Evolutionary conservation across 2,113 vertebrate species (phyloP).

Genomic region (Epinephelus moara): DNA sequence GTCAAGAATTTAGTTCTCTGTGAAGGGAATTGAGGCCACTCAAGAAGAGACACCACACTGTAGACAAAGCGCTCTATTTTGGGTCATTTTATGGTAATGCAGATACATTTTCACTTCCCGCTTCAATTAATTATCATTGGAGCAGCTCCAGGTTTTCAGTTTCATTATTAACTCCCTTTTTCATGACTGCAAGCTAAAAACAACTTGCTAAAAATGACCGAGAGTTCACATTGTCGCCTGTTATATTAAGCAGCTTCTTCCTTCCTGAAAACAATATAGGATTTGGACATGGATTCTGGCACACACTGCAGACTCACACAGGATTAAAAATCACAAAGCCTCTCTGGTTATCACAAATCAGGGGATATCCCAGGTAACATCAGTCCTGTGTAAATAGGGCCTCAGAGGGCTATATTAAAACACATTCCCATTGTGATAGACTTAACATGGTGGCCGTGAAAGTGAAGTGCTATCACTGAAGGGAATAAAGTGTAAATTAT

Average conservation of each 20-base stretch:
- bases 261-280: not conserved
- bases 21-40: constrained; percentile 43
- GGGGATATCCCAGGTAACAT: not conserved
- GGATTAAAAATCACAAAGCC: not conserved
- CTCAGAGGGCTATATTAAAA: constrained; percentile 28
- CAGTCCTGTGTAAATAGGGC: constrained; percentile 24
- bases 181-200: not conserved
- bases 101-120: not conserved
- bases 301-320: not conserved
- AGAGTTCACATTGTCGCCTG: not conserved
- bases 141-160: not conserved
- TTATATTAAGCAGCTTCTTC: not conserved
- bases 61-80: constrained; percentile 12
- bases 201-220: not conserved
- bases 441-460: constrained; percentile 13
- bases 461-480: constrained; percentile 13
- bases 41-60: not conserved
- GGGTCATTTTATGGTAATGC: not conserved
- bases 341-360: constrained; percentile 17
- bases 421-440: constrained; percentile 12
- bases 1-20: constrained; percentile 34
- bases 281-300: not conserved
- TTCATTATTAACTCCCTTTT: not conserved
- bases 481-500: constrained; percentile 25
- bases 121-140: not conserved